Base-by-base conservation (phyloP, 2,888 invertebrate species). In the Asteroscopus sphinx region DNA sequence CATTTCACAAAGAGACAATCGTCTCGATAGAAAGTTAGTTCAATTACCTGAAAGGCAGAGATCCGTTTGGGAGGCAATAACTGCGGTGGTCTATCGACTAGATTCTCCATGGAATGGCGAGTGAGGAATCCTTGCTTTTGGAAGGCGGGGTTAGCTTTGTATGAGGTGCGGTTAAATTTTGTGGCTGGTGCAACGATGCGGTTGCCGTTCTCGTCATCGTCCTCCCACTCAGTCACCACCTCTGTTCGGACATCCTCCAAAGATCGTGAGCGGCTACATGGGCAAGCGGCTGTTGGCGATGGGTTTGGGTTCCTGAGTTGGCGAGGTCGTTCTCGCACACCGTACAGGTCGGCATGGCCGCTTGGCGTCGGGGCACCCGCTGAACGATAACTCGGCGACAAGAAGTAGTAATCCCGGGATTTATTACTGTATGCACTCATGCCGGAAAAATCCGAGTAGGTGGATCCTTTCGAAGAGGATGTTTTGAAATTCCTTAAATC, bases 101-200 rank as follows among this genome's bases (percentile, higher is more conserved):
- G 91, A 87, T 96, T 96, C 84, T 97, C 96, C 96, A 96, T 96
- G 0, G 96, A 96, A 66, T 96, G 95, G 39, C 96, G 93, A n/a
- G 95, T 95, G 56, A 93, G 88, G 67, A 93, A 93, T 70, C 90
- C 89, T 76, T 93, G 92, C 62, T 93, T 93, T 83, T 92, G 89
- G 68, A 93, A 90, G 51, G 86, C 70, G 7, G 83, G 75, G 68
- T 86, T 75, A 6, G 84, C 73, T 81, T 89, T 91, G 75, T 92
- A 87, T n/a, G 90, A 77, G 12, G 86, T 86, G 28, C 90, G 89
- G 68, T 93, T 94, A 74, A 92, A 94, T 69, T 94, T 95, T 0
- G 95, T 90, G 2, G 90, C 91, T 42, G 94, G 92, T 25, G 94
- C 94, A 12, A 93, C 91, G 15, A 96, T 89, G 9, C 95, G 90